A percentile compares a stretch with the other conserved stretches of the same genome.
phyloP scores from a whole-genome alignment of 2,888 invertebrate species.

The Acanthosepion lycidas region DNA sequence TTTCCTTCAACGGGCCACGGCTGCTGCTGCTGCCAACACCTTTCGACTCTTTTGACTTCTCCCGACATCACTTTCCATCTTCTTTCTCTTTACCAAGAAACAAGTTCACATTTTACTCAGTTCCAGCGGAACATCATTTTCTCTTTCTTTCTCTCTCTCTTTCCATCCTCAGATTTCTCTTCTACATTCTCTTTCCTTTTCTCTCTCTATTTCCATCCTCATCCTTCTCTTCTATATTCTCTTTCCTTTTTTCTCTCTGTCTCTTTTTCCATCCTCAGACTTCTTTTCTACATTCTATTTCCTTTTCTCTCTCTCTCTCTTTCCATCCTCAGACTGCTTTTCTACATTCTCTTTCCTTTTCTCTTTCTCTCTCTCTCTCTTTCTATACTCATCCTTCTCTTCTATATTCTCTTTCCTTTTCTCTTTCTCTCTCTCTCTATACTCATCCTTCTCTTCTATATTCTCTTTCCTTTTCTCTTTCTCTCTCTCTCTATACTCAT shows the following conservation, averaged over 20 bases:
- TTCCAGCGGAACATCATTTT: not conserved
- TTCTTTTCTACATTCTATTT: not conserved
- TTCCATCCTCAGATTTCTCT: not conserved
- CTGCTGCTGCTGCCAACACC: not conserved
- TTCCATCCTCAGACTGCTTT: not conserved
- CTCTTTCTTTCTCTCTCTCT: not conserved
- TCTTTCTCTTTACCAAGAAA: not conserved
- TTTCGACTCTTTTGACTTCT: slow-evolving; percentile 33
- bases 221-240: not conserved
- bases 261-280: not conserved
- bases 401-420: not conserved
- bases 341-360: not conserved
- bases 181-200: not conserved
- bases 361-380: not conserved
- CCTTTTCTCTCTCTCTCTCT: not conserved
- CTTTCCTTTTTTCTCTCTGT: not conserved
- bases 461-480: no score
- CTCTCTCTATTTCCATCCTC: not conserved
- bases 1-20: not conserved
- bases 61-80: not conserved
- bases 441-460: no score
- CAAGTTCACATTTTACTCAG: not conserved
- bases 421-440: not conserved
- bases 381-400: not conserved
- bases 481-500: no score